Evolutionary conservation across 2,113 vertebrate species (phyloP).

Genomic region (Forbesichthys agassizii): DNA sequence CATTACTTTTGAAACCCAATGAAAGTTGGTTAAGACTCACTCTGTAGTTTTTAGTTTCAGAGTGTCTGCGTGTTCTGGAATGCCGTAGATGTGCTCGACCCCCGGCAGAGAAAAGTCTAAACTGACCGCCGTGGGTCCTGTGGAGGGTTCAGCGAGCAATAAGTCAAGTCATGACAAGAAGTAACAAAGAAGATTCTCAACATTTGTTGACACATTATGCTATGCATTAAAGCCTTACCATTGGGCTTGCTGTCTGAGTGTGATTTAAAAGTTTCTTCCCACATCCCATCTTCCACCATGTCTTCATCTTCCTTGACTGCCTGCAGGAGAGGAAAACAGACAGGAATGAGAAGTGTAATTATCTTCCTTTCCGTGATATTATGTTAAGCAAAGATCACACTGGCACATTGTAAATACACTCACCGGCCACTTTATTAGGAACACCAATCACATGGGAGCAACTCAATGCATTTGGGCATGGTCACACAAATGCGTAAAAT

Average conservation of each 20-base stretch:
- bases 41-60: conserved; percentile 87
- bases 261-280: conserved; percentile 93
- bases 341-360: too few relatives aligned
- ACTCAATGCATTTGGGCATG: too few relatives aligned
- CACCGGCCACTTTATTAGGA: too few relatives aligned
- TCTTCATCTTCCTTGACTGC: conserved; percentile 70
- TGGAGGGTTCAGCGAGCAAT: not conserved
- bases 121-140: conserved; percentile 87
- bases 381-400: too few relatives aligned
- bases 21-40: conserved; percentile 70
- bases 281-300: conserved; percentile 79
- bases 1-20: not conserved
- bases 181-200: not conserved
- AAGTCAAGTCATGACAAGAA: not conserved
- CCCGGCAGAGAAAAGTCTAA: conserved; percentile 91
- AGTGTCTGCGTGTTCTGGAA: conserved; percentile 89
- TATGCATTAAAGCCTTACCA: conserved; percentile 68
- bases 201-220: not conserved
- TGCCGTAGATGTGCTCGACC: conserved; percentile 91
- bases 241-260: conserved; percentile 88
- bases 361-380: too few relatives aligned
- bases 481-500: too few relatives aligned
- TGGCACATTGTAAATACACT: too few relatives aligned
- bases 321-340: too few relatives aligned
- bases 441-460: too few relatives aligned